phyloP scores from a whole-genome alignment of 2,113 vertebrate genomes.

The Phasianus colchicus region DNA sequence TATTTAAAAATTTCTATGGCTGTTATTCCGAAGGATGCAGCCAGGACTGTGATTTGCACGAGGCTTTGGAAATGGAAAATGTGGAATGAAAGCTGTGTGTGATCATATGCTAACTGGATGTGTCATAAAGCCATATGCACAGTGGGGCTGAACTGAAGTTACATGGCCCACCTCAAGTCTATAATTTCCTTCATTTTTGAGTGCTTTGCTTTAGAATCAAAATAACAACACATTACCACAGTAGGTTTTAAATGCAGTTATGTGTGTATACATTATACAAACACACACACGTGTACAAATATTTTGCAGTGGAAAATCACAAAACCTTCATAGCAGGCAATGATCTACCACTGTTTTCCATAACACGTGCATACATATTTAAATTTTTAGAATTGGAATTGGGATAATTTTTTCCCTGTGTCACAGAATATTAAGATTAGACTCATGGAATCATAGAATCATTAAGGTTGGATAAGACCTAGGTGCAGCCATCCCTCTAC shows the following conservation, averaged over 20 bases:
- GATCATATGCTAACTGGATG: background rate
- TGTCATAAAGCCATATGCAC: background rate
- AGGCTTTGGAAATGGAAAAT: slow-evolving; percentile 29
- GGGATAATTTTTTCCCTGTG: background rate
- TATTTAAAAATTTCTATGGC: slow-evolving; percentile 38
- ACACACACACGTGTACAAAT: background rate
- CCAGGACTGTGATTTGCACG: slow-evolving; percentile 25
- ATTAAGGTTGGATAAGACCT: too few species aligned
- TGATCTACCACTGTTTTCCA: background rate
- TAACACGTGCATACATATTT: background rate
- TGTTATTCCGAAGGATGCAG: slow-evolving; percentile 31
- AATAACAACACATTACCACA: background rate
- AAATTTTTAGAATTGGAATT: background rate
- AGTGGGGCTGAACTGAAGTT: background rate
- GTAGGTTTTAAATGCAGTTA: background rate
- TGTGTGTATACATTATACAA: background rate
- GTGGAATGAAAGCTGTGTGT: slow-evolving; percentile 12
- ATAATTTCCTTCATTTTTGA: background rate
- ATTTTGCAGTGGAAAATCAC: background rate
- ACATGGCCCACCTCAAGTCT: background rate
- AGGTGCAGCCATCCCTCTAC: too few species aligned
- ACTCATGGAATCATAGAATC: too few species aligned
- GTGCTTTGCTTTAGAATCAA: background rate
- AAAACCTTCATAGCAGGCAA: background rate
- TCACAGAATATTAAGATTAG: background rate